phyloP scores from a whole-genome alignment of 2,888 invertebrate species.

The Litoditis marina region DNA sequence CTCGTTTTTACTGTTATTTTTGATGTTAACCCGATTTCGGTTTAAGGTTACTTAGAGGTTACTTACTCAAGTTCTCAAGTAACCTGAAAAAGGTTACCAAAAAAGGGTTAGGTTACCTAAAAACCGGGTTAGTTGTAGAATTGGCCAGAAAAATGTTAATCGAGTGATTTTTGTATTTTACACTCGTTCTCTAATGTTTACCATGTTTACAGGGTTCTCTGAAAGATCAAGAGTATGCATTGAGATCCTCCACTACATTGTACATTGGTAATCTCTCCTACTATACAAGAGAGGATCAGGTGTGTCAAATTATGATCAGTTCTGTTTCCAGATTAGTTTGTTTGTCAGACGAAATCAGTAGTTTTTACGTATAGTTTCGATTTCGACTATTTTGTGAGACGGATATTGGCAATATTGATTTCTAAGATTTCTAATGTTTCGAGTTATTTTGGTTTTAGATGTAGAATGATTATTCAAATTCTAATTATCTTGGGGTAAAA shows the following conservation, averaged over 20 bases:
- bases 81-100: background rate
- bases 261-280: constrained; percentile 97
- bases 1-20: too few relatives aligned
- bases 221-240: constrained; percentile 70
- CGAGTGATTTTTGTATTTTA: too few relatives aligned
- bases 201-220: constrained; percentile 52
- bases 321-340: background rate
- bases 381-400: too few relatives aligned
- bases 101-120: background rate
- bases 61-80: background rate
- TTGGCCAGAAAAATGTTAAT: too few relatives aligned
- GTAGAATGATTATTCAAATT: background rate
- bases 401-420: too few relatives aligned
- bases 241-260: constrained; percentile 77
- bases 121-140: too few relatives aligned
- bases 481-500: too few relatives aligned
- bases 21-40: too few relatives aligned
- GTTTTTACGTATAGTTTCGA: too few relatives aligned
- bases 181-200: too few relatives aligned
- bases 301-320: background rate
- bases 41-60: background rate
- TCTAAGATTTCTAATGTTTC: background rate
- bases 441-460: background rate
- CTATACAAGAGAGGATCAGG: constrained; percentile 87
- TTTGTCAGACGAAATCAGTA: background rate